Base-by-base conservation (phyloP, 2,797 vertebrate genomes). In the Pteronotus mesoamericanus region DNA sequence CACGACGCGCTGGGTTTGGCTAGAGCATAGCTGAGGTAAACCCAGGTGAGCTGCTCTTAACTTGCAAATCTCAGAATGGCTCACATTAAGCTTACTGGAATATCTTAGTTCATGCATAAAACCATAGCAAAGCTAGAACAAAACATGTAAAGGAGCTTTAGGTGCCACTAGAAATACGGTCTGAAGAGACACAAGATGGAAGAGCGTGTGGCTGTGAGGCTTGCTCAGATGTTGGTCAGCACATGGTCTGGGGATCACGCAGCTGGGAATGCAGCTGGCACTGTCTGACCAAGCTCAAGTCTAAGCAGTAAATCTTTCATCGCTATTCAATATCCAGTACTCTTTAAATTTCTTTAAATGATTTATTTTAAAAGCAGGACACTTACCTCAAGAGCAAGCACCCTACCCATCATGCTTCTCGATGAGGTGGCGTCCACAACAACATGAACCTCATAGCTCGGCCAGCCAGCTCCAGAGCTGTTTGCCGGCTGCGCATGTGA, bases 351-450 rank as follows among this genome's bases (percentile, higher is more conserved):
- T 51, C 57, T 24, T 26, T 4, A 24, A 80, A 42, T 21, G 59
- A 46, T n/a, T 42, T 88, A n/a, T 66, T 92, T 72, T 69, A 74
- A 80, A 80, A 75, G 61, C 7, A 90, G 46, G 53, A 88, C 85
- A 86, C 8, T 89, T 98, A 99, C 99, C 98, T 99, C 99, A 64
- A 99, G 98, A 46, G 99, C 99, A 98, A 99, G 99, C 99, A 99
- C 99, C 97, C 99, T 98, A 97, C 99, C 99, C 99, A 99, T 99
- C 99, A 99, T 99, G 96, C 99, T 99, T 97, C 99, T 98, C 1
- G 99, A 99, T 0, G 99, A 99, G 4, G 99, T 99, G 99, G 99
- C 99, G 75, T 99, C 99, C 84, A 99, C 99, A n/a, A 99, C 99
- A 32, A 99, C 99, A 94, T 99, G 99, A 95, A 99, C 99, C 97